Percentiles rank a stretch among this genome's conserved stretches.
These are phyloP conservation scores for Vanessa cardui DNA, from an alignment of 2,888 invertebrate species.

Conservation along the genomic window DNA sequence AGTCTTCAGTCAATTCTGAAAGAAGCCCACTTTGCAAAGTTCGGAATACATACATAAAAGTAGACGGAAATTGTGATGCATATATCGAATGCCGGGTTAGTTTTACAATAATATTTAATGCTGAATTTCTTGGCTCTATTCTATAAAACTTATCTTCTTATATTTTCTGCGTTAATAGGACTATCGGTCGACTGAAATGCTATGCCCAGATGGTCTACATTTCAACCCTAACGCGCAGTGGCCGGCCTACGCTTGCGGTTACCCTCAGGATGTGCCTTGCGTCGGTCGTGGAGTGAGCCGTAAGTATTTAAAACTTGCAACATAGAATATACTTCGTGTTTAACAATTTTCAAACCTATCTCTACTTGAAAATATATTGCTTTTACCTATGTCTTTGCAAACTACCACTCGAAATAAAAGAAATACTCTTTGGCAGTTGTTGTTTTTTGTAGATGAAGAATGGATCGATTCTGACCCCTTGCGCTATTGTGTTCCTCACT, in stretches of 20 bases:
- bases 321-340: too few relatives aligned
- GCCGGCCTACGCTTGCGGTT: constrained; percentile 89
- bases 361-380: too few relatives aligned
- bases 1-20: not conserved
- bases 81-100: constrained; percentile 85
- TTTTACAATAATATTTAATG: constrained; percentile 15
- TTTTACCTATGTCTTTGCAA: too few relatives aligned
- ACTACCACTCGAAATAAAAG: too few relatives aligned
- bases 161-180: constrained; percentile 70
- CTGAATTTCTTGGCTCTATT: too few relatives aligned
- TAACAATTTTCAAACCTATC: too few relatives aligned
- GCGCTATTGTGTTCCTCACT: too few relatives aligned
- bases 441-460: too few relatives aligned
- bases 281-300: constrained; percentile 83
- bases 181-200: constrained; percentile 84
- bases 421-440: too few relatives aligned
- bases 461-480: too few relatives aligned
- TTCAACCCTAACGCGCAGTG: constrained; percentile 85
- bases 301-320: constrained; percentile 61
- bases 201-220: constrained; percentile 90
- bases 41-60: constrained; percentile 84
- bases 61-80: constrained; percentile 86
- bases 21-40: constrained; percentile 20
- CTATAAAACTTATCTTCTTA: not conserved
- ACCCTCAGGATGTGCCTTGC: constrained; percentile 90